Evolutionary conservation across 1,140 invertebrate genomes (phyloP).

Genomic region (Caligus rogercresseyi): DNA sequence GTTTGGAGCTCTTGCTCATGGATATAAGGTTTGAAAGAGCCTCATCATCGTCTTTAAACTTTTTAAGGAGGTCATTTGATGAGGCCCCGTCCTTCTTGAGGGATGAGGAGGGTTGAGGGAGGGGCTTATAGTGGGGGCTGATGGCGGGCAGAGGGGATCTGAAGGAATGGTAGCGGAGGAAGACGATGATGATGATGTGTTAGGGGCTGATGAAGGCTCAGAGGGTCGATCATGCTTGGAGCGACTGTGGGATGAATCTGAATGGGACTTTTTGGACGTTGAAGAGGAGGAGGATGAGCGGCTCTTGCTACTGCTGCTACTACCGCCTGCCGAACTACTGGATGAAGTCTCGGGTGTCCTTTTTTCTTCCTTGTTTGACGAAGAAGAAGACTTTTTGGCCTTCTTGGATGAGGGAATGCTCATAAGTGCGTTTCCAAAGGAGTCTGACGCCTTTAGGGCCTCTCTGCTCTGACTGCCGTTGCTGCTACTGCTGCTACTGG

Average conservation of each 20-base stretch:
- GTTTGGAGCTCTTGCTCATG: background rate
- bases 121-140: constrained; percentile 14
- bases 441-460: background rate
- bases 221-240: too few species aligned
- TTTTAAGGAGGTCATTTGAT: background rate
- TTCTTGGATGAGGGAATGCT: background rate
- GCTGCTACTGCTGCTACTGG: background rate
- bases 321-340: background rate
- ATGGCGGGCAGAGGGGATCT: background rate
- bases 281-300: background rate
- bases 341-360: background rate
- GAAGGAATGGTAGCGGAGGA: background rate
- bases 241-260: too few species aligned
- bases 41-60: constrained; percentile 6
- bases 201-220: too few species aligned
- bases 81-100: background rate
- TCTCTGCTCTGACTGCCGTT: background rate
- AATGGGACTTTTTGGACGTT: background rate
- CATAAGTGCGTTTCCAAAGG: background rate
- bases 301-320: background rate
- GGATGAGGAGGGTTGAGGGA: constrained; percentile 1
- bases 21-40: background rate
- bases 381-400: background rate
- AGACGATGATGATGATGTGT: background rate
- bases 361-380: background rate